phyloP scores from a whole-genome alignment of 2,113 vertebrate genomes.

The Hemichromis elongatus region DNA sequence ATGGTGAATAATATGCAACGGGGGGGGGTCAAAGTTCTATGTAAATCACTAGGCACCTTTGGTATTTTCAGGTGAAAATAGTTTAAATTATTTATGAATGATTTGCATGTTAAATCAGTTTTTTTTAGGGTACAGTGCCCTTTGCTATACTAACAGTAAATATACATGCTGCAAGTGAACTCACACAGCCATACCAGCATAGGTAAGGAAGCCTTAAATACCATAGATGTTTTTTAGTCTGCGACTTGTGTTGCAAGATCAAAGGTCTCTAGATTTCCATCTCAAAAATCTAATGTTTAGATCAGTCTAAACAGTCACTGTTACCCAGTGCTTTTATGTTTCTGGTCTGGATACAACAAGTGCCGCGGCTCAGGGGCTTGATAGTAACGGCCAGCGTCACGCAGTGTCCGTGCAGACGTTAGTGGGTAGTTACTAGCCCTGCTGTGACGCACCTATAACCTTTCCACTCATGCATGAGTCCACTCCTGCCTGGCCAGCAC shows the following conservation, averaged over 20 bases:
- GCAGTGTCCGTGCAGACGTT: not conserved
- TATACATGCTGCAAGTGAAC: not conserved
- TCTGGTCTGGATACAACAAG: not conserved
- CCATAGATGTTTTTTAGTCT: not conserved
- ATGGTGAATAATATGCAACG: not conserved
- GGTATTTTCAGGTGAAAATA: not conserved
- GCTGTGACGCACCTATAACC: conserved; percentile 4
- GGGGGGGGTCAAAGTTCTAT: not conserved
- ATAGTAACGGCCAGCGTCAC: conserved; percentile 6
- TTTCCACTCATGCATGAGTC: not conserved
- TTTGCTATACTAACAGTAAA: not conserved
- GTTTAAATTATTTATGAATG: not conserved
- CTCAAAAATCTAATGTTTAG: not conserved
- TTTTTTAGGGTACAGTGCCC: not conserved
- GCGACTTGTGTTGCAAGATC: not conserved
- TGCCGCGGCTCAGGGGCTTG: not conserved
- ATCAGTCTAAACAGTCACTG: not conserved
- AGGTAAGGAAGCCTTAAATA: not conserved
- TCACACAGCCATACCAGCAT: not conserved
- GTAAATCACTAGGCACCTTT: not conserved
- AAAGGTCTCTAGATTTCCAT: not conserved
- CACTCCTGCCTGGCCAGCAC: not conserved
- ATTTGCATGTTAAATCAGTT: not conserved
- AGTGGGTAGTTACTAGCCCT: not conserved
- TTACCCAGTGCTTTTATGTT: not conserved